Conservation (phyloP, 2,888 invertebrate species). For the Phytoseiulus persimilis region DNA sequence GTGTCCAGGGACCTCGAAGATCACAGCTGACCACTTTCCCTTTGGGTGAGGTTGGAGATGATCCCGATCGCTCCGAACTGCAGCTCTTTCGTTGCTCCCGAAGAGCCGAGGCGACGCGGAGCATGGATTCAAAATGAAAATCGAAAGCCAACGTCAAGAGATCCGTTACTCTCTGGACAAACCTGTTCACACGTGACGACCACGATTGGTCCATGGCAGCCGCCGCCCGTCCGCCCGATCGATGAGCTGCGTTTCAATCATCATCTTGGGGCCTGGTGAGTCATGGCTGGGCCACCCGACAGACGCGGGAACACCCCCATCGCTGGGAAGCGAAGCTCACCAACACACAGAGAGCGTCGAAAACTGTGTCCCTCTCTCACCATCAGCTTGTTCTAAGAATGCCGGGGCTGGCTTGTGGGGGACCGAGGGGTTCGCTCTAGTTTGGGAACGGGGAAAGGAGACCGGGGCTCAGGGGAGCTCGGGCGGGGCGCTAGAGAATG, state of each 20-base stretch:
- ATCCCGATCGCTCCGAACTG: too few species aligned
- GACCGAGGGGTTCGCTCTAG: not conserved
- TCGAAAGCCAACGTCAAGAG: not conserved
- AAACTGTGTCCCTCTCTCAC: not conserved
- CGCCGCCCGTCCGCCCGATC: not conserved
- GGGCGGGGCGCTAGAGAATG: not conserved
- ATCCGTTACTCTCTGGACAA: not conserved
- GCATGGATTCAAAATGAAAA: not conserved
- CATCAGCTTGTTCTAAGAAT: not conserved
- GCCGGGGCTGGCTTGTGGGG: not conserved
- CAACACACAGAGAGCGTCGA: not conserved
- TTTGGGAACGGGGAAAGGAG: not conserved
- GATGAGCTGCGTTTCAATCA: slow-evolving; percentile 5
- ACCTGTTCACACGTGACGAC: slow-evolving; percentile 5
- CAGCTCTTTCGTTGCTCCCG: not conserved
- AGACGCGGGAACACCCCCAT: slow-evolving; percentile 5
- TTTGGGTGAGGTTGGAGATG: too few species aligned
- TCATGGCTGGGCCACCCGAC: not conserved
- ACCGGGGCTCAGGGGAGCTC: not conserved
- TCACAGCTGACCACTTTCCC: too few species aligned
- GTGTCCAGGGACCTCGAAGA: too few species aligned
- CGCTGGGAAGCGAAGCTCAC: slow-evolving; percentile 5
- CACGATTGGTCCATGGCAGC: not conserved
- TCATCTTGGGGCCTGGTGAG: slow-evolving; percentile 5
- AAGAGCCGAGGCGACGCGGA: not conserved